Percentiles rank a stretch among this genome's conserved stretches.
These are phyloP conservation scores for Onchidella celtica DNA, from an alignment of 2,888 invertebrate species.

Conservation along the genomic window DNA sequence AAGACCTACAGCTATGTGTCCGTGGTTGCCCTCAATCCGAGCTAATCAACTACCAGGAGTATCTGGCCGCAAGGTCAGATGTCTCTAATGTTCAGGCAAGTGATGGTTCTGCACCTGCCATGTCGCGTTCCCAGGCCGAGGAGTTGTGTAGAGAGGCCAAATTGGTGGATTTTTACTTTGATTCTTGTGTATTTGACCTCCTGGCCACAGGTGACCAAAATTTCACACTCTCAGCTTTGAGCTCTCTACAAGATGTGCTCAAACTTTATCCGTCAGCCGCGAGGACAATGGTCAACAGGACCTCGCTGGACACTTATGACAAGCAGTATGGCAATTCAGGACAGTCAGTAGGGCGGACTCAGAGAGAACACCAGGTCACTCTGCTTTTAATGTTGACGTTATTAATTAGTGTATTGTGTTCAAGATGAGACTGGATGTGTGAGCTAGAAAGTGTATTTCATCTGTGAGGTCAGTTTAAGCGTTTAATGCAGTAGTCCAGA, in stretches of 20 bases:
- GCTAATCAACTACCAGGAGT: slow-evolving; percentile 80
- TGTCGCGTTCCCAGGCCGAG: slow-evolving; percentile 74
- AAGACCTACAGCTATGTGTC: slow-evolving; percentile 81
- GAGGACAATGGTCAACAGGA: slow-evolving; percentile 65
- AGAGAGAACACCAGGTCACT: not conserved
- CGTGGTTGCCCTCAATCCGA: slow-evolving; percentile 82
- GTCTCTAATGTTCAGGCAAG: not conserved
- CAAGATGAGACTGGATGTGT: slow-evolving; percentile 17
- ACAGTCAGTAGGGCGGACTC: not conserved
- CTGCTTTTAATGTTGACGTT: slow-evolving; percentile 23
- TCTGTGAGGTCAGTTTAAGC: too few species aligned
- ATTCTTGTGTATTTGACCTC: slow-evolving; percentile 84
- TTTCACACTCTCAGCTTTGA: slow-evolving; percentile 80
- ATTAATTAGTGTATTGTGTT: slow-evolving; percentile 5
- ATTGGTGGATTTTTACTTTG: slow-evolving; percentile 82
- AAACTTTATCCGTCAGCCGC: slow-evolving; percentile 81
- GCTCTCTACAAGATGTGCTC: slow-evolving; percentile 79
- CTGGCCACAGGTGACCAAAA: slow-evolving; percentile 82
- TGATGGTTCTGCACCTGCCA: slow-evolving; percentile 44
- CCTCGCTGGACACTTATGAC: slow-evolving; percentile 63
- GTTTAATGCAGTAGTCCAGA: too few species aligned
- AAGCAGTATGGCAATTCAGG: slow-evolving; percentile 47
- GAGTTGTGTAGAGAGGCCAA: slow-evolving; percentile 79
- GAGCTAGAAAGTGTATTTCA: not conserved
- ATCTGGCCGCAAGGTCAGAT: slow-evolving; percentile 61